Base-by-base conservation (phyloP, 2,797 vertebrate genomes). In the Rhabdomys pumilio region DNA sequence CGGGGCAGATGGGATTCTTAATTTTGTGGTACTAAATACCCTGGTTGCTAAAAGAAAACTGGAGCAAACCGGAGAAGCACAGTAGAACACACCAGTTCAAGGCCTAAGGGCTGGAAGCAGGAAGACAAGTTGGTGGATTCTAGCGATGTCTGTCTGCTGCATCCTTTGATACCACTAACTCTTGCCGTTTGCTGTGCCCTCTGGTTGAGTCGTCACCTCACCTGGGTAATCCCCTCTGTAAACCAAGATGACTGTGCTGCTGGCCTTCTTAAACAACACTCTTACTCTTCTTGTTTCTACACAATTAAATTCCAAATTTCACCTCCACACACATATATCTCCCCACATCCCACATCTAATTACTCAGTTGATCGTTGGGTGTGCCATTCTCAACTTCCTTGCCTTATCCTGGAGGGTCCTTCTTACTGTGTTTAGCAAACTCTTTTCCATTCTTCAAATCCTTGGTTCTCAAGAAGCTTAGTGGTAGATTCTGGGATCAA, bases 121-220 rank as follows among this genome's bases (percentile, higher is more conserved):
- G 63, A 34, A 20, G 55, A 13, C 59, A 41, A 14, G 19, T 9
- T 1, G 0, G n/a, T 4, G 7, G 6, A 31, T 2, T 26, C 61
- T 86, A 8, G 31, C 0, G 3, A 9, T 2, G 4, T 34, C 44
- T 1, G 0, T 22, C n/a, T 1, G 0, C 31, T 26, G 3, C 20
- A 20, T 65, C 65, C 73, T 38, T 19, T 1, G 34, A 44, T 7
- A 12, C 19, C 50, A 50, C 69, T 90, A 10, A 22, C 26, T 76
- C 63, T 15, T n/a, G 44, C 13, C 17, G 3, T 9, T 11, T 5
- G n/a, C 14, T 3, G 15, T 15, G 4, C 3, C 8, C 0, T 17
- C 8, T 6, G 3, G 5, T 12, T 6, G 38, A 14, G 67, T 55
- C 26, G 65, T n/a, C 6, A 3, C 15, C 41, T 79, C 6, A 3